phyloP scores from a whole-genome alignment of 2,888 invertebrate species.

The Nephrotoma appendiculata region DNA sequence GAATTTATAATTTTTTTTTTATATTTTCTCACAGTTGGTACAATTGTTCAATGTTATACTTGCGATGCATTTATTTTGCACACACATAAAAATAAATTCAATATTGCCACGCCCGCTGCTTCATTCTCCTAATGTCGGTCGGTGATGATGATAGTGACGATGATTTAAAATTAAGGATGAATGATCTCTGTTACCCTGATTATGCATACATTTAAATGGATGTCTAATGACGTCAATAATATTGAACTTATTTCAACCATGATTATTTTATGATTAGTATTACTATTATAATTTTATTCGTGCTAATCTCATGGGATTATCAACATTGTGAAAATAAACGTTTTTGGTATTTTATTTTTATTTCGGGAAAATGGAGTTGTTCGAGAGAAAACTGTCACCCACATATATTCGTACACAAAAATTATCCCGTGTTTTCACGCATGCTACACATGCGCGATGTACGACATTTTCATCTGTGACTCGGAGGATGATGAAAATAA shows the following conservation, averaged over 20 bases:
- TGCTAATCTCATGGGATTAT: not conserved
- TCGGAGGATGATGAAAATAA: not conserved
- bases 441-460: not conserved
- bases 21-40: not conserved
- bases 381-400: not conserved
- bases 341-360: not conserved
- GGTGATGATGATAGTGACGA: not conserved
- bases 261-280: not conserved
- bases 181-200: not conserved
- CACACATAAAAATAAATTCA: not conserved
- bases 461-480: not conserved
- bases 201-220: not conserved
- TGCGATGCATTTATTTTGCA: not conserved
- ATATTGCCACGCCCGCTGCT: not conserved
- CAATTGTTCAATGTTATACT: not conserved
- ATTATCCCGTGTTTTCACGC: not conserved
- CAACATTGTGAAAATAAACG: not conserved
- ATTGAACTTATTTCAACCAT: not conserved
- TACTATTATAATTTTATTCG: not conserved
- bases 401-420: not conserved
- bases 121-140: not conserved
- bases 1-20: not conserved
- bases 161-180: not conserved
- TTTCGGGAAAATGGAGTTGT: not conserved
- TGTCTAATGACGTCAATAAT: not conserved